phyloP scores from a whole-genome alignment of 30 jellyfish, hydroid and myxozoan species.

The Haliclystus octoradiatus region DNA sequence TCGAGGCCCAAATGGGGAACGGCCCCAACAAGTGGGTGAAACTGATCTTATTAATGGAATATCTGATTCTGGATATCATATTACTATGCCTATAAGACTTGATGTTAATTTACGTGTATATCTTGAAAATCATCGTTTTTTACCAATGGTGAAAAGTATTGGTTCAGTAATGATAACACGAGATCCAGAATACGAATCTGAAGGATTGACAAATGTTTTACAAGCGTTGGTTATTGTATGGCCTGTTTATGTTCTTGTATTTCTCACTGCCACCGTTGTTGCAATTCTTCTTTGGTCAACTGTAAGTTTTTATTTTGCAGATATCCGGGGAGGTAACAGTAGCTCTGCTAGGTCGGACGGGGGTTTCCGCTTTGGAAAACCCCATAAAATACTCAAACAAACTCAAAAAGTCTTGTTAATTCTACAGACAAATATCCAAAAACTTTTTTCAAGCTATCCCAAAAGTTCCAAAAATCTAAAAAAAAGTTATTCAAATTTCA shows the following conservation, averaged over 20 bases:
- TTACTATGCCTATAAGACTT: not conserved
- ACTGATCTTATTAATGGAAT: not conserved
- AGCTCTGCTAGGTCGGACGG: too few relatives aligned
- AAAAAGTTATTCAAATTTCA: too few relatives aligned
- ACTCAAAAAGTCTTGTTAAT: too few relatives aligned
- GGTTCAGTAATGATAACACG: slow-evolving; percentile 46
- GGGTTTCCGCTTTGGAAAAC: too few relatives aligned
- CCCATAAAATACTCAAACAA: too few relatives aligned
- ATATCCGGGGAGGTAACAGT: too few relatives aligned
- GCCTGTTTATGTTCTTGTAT: slow-evolving; percentile 50
- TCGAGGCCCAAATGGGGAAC: not conserved
- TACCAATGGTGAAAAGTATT: slow-evolving; percentile 29
- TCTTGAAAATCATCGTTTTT: slow-evolving; percentile 16
- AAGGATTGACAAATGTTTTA: slow-evolving; percentile 8
- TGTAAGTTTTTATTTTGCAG: too few relatives aligned
- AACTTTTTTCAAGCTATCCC: too few relatives aligned
- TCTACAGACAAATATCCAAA: too few relatives aligned
- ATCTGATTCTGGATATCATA: not conserved
- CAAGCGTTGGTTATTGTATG: slow-evolving; percentile 20
- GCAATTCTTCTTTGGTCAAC: slow-evolving; percentile 44
- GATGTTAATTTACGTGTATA: not conserved
- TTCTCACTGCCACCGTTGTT: slow-evolving; percentile 39
- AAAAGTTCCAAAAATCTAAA: too few relatives aligned
- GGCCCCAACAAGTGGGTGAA: not conserved
- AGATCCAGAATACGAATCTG: slow-evolving; percentile 16